Evolutionary conservation across 2,113 vertebrate species (phyloP), one percentile per base, ranked within the genome.

Genomic region (Cephalopholis sonnerati): DNA sequence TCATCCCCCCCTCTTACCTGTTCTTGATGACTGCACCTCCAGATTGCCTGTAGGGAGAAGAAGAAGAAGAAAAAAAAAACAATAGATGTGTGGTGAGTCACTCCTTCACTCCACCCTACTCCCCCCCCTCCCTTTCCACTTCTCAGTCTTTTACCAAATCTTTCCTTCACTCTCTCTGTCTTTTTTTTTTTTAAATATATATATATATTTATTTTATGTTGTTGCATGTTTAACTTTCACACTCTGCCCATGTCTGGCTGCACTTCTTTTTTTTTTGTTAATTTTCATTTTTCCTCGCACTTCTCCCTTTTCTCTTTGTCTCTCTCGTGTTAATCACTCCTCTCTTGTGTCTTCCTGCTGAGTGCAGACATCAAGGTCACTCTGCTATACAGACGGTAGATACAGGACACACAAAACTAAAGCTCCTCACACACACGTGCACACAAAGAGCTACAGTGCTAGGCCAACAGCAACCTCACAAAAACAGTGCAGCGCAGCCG

Each of bases 11-110:
- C 67, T 73, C 90, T 84, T 91, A 94, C 93, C 93, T 93, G 92
- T 93, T 94, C 89, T 94, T 94, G 91, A 93, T 93, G 92, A 93
- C 93, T 92, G 93, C 93, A 85, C 93, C 93, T 93, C 93, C 93
- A 91, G 93, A 94, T 92, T 94, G 93, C 92, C 93, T 94, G 90
- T 82, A 78, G 90, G 81, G 77, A 82, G 58, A 86, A 73, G 74
- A 64, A 76, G 79, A 77, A 69, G 48, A 67, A 77, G 18, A 80
- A 82, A 71, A 75, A 62, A 66, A 82, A 71, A 76, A 70, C 51
- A 85, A 85, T 51, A 87, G 78, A 89, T 82, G 69, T 84, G 82
- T 85, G 80, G 84, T 93, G 92, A 92, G 92, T 94, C 92, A 94
- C 82, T 90, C 81, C 10, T 83, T 68, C 62, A 77, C 86, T 82